Percentiles rank a stretch among this genome's conserved stretches.
Conservation (phyloP, 1,140 invertebrate species). For the Papilio glaucus region DNA sequence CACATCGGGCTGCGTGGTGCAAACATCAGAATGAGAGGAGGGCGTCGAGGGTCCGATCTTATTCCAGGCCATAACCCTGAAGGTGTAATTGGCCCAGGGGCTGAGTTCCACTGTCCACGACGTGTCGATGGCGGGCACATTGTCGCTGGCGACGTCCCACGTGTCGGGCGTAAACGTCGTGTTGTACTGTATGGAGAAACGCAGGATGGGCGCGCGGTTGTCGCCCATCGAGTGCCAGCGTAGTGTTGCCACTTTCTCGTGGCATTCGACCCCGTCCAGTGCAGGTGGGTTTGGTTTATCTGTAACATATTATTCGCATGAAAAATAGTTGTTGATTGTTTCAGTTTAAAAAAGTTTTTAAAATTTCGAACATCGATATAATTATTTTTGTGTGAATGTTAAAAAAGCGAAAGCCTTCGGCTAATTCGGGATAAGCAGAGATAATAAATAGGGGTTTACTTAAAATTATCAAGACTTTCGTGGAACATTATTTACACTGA, state of each 20-base stretch:
- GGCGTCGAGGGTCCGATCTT: constrained; percentile 95
- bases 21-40: constrained; percentile 91
- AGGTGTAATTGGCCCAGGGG: constrained; percentile 98
- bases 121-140: constrained; percentile 91
- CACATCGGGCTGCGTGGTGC: constrained; percentile 93
- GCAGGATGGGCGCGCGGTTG: constrained; percentile 96
- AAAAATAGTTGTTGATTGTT: too few relatives aligned
- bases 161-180: constrained; percentile 96
- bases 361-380: too few relatives aligned
- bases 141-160: constrained; percentile 92
- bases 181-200: constrained; percentile 96
- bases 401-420: too few relatives aligned
- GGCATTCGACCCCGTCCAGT: constrained; percentile 87
- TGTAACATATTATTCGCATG: constrained; percentile 57
- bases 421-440: too few relatives aligned
- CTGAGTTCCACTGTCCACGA: constrained; percentile 90
- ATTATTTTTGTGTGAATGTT: too few relatives aligned
- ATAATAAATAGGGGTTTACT: too few relatives aligned
- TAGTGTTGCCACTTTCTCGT: constrained; percentile 88
- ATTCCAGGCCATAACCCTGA: constrained; percentile 96
- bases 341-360: too few relatives aligned
- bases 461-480: too few relatives aligned
- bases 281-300: constrained; percentile 96
- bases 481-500: too few relatives aligned
- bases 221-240: constrained; percentile 95